A percentile compares a stretch with the other conserved stretches of the same genome.
Conservation (phyloP, 2,797 vertebrate species). For the Halcyon chelicuti region DNA sequence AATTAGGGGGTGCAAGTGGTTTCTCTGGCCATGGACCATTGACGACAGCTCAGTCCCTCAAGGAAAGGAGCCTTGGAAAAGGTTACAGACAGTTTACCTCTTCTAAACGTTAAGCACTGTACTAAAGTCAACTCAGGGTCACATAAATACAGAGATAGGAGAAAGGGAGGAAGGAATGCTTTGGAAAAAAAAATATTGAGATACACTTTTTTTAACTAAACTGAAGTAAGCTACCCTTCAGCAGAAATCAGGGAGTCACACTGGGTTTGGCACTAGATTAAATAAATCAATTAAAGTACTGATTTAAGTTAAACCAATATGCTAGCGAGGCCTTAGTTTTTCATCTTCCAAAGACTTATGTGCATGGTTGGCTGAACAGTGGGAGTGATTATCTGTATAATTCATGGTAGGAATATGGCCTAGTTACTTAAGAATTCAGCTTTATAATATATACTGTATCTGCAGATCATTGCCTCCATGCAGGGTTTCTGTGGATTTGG, state of each 20-base stretch:
- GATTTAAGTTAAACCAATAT: slow-evolving; percentile 61
- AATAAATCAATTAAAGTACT: slow-evolving; percentile 62
- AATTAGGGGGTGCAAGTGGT: background rate
- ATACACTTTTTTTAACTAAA: background rate
- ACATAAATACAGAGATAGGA: background rate
- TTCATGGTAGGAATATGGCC: slow-evolving; percentile 9
- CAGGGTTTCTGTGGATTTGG: background rate
- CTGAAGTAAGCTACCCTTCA: background rate
- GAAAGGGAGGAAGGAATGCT: background rate
- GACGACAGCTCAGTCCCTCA: background rate
- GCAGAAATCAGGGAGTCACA: background rate
- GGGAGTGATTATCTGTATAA: slow-evolving; percentile 57
- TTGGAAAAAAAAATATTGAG: background rate
- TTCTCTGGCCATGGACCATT: background rate
- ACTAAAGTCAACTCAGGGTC: slow-evolving; percentile 13
- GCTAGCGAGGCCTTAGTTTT: slow-evolving; percentile 53
- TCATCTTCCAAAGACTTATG: slow-evolving; percentile 57
- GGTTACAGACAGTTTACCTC: background rate
- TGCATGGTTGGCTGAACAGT: slow-evolving; percentile 49
- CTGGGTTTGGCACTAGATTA: background rate
- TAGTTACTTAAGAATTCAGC: slow-evolving; percentile 47
- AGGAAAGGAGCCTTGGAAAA: background rate
- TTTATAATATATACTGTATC: background rate
- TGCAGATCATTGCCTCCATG: background rate
- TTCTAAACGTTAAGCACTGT: slow-evolving; percentile 12